A percentile compares a stretch with the other conserved stretches of the same genome.
Conservation (phyloP, 2,888 invertebrate species). For the Lordiphosa fenestrarum region DNA sequence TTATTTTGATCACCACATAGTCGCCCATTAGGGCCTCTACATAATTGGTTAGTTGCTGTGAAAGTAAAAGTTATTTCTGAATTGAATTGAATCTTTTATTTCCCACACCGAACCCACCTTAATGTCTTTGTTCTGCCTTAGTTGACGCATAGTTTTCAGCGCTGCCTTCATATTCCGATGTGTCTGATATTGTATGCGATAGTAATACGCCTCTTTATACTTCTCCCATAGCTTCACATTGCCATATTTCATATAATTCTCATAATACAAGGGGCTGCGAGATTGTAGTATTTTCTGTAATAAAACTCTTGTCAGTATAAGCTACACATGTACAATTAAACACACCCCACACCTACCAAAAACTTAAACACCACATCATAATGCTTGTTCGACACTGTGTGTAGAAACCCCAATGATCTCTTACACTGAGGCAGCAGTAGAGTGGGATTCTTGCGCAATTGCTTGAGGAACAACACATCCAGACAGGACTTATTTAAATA, state of each 20-base stretch:
- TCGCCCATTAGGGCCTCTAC: constrained; percentile 76
- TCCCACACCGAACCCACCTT: constrained; percentile 36
- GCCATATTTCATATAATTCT: constrained; percentile 63
- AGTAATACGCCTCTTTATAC: constrained; percentile 65
- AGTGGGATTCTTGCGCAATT: constrained; percentile 57
- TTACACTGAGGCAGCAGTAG: constrained; percentile 68
- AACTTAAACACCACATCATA: constrained; percentile 71
- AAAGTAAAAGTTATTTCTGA: not conserved
- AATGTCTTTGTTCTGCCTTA: constrained; percentile 54
- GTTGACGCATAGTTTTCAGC: constrained; percentile 54
- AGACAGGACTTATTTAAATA: constrained; percentile 76
- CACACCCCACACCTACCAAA: constrained; percentile 52
- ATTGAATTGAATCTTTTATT: too few species aligned
- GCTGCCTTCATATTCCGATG: constrained; percentile 74
- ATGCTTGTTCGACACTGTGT: constrained; percentile 48
- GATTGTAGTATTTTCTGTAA: constrained; percentile 77
- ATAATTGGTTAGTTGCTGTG: constrained; percentile 52
- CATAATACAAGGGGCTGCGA: constrained; percentile 74
- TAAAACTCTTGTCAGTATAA: too few species aligned
- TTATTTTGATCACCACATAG: constrained; percentile 74
- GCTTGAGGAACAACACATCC: constrained; percentile 74
- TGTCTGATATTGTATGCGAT: constrained; percentile 75
- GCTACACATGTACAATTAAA: fast-evolving
- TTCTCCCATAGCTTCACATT: constrained; percentile 55
- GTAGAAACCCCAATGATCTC: constrained; percentile 56